Conservation (phyloP, 2,888 invertebrate genomes). For the Rhamnusium bicolor region DNA sequence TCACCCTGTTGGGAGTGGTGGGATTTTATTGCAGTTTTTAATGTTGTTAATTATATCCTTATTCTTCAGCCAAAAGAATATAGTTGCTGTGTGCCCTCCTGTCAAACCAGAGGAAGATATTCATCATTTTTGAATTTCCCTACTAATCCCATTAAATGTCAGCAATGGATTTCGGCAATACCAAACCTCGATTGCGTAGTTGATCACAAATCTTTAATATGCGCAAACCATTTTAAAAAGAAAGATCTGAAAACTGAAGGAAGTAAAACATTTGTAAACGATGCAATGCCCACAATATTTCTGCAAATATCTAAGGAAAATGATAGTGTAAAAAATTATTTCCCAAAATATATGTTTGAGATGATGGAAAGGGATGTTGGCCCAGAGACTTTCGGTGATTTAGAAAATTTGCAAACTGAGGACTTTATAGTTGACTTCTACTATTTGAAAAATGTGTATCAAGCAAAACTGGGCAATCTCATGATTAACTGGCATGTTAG, state of each 20-base stretch:
- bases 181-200: slow-evolving; percentile 42
- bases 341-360: slow-evolving; percentile 45
- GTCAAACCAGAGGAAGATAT: slow-evolving; percentile 25
- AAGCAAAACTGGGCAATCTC: slow-evolving; percentile 25
- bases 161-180: slow-evolving; percentile 43
- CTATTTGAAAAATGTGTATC: slow-evolving; percentile 20
- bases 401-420: slow-evolving; percentile 6
- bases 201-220: slow-evolving; percentile 37
- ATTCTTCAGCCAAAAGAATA: slow-evolving; percentile 36
- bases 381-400: slow-evolving; percentile 35
- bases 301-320: not conserved
- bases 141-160: slow-evolving; percentile 11
- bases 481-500: slow-evolving; percentile 35
- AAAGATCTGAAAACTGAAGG: not conserved
- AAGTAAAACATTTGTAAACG: not conserved
- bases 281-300: slow-evolving; percentile 17
- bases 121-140: slow-evolving; percentile 39
- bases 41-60: too few relatives aligned
- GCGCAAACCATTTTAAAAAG: slow-evolving; percentile 37
- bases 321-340: slow-evolving; percentile 21
- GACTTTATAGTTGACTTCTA: slow-evolving; percentile 38
- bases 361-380: slow-evolving; percentile 35
- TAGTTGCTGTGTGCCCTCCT: slow-evolving; percentile 40
- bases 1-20: too few relatives aligned
- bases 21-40: too few relatives aligned